phyloP scores from a whole-genome alignment of 2,113 vertebrate species.

The Sylvilagus bachmani region DNA sequence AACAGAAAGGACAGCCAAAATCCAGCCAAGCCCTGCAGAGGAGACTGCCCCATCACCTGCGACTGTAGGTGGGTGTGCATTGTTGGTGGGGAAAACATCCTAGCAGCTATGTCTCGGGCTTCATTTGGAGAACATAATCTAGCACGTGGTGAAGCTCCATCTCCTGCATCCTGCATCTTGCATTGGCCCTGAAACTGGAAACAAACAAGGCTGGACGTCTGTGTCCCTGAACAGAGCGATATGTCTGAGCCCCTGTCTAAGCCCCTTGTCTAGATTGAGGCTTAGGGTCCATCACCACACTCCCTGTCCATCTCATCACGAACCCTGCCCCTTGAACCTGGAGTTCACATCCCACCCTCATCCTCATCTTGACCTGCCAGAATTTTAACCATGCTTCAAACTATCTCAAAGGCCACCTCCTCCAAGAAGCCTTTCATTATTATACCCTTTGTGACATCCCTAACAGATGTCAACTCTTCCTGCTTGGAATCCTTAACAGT shows the following conservation, averaged over 20 bases:
- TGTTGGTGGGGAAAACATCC: not conserved
- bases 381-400: constrained; percentile 41
- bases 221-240: not conserved
- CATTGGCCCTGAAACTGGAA: not conserved
- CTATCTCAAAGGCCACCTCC: constrained; percentile 20
- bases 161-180: not conserved
- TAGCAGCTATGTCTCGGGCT: not conserved
- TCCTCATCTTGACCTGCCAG: not conserved
- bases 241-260: not conserved
- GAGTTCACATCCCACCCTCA: not conserved
- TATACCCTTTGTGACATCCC: not conserved
- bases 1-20: not conserved
- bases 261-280: not conserved
- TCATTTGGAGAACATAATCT: not conserved
- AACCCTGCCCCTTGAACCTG: constrained; percentile 4
- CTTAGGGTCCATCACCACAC: not conserved
- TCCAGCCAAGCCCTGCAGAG: not conserved
- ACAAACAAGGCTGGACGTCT: not conserved
- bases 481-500: not conserved
- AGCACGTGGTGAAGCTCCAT: not conserved
- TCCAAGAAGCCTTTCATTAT: constrained; percentile 48
- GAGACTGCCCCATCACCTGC: not conserved
- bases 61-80: not conserved
- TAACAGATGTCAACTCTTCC: not conserved
- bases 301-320: not conserved